These are phyloP conservation scores for Eupeodes luniger DNA, from an alignment of 2,888 invertebrate species.

Conservation along the genomic window DNA sequence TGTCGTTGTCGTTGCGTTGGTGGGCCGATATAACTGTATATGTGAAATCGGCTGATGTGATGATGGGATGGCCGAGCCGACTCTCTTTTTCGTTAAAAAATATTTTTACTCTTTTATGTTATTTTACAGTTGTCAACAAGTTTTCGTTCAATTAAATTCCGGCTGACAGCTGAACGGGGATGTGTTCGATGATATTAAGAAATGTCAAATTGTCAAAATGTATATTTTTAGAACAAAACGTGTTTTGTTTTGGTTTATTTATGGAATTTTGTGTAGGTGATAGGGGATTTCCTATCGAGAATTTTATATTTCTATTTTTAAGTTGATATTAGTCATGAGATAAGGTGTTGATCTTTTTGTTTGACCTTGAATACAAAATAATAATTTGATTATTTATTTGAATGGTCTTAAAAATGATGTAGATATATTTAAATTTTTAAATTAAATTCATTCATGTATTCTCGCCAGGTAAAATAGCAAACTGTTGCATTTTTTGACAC, in stretches of 20 bases:
- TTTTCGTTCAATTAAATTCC: conserved; percentile 29
- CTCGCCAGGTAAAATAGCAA: too few relatives aligned
- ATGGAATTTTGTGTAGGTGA: neutral
- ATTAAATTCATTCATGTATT: too few relatives aligned
- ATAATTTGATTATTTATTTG: too few relatives aligned
- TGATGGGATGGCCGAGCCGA: neutral
- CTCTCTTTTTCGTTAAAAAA: conserved; percentile 4
- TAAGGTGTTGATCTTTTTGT: neutral
- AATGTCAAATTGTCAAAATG: neutral
- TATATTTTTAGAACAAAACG: conserved; percentile 8
- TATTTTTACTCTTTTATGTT: conserved; percentile 7
- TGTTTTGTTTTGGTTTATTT: conserved; percentile 22
- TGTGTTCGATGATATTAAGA: neutral
- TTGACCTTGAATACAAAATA: neutral
- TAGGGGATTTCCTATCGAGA: conserved; percentile 18
- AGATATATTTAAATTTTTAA: too few relatives aligned
- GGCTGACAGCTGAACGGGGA: conserved; percentile 27
- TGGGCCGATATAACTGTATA: conserved; percentile 18
- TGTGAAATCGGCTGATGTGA: conserved; percentile 8
- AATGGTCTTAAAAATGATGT: too few relatives aligned
- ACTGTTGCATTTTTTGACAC: too few relatives aligned
- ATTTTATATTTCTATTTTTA: neutral
- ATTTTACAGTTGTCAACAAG: conserved; percentile 45
- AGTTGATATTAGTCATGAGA: neutral
- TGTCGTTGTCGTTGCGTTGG: neutral